phyloP scores from a whole-genome alignment of 1,140 invertebrate genomes.

The Drosophila takahashii region DNA sequence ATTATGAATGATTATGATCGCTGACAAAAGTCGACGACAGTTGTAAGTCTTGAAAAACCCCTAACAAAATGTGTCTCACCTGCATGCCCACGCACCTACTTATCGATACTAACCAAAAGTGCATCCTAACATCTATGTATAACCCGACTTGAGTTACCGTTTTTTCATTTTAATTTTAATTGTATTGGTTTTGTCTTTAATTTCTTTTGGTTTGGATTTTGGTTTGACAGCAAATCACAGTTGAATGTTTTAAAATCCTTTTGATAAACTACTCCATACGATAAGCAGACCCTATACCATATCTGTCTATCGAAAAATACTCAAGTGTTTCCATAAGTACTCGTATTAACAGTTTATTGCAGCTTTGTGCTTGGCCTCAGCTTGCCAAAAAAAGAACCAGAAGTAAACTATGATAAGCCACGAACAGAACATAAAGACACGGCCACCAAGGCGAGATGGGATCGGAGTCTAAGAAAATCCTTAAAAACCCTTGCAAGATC shows the following conservation, averaged over 20 bases:
- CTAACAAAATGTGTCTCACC: slow-evolving; percentile 24
- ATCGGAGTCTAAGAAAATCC: neutral
- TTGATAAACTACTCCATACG: slow-evolving; percentile 47
- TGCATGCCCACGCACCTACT: slow-evolving; percentile 37
- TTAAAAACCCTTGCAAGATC: slow-evolving; percentile 7
- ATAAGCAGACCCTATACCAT: slow-evolving; percentile 36
- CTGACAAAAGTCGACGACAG: slow-evolving; percentile 70
- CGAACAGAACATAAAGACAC: slow-evolving; percentile 39
- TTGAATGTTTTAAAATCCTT: slow-evolving; percentile 69
- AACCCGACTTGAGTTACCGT: slow-evolving; percentile 12
- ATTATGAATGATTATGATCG: slow-evolving; percentile 38
- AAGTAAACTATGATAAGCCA: slow-evolving; percentile 38
- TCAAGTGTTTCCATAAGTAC: slow-evolving; percentile 35
- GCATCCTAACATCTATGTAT: slow-evolving; percentile 15
- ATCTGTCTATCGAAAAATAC: slow-evolving; percentile 26
- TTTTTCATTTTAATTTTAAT: slow-evolving; percentile 6
- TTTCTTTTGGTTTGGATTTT: slow-evolving; percentile 41
- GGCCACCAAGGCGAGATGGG: slow-evolving; percentile 23
- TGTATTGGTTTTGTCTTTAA: slow-evolving; percentile 19
- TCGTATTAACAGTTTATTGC: slow-evolving; percentile 56
- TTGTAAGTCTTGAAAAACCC: slow-evolving; percentile 66
- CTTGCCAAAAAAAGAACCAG: slow-evolving; percentile 42
- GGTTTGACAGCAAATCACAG: slow-evolving; percentile 73
- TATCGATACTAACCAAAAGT: slow-evolving; percentile 8
- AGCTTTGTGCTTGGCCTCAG: slow-evolving; percentile 70